Percentiles rank a stretch among this genome's conserved stretches.
Evolutionary conservation across 2,113 vertebrate genomes (phyloP).

Genomic region (Crocuta crocuta): DNA sequence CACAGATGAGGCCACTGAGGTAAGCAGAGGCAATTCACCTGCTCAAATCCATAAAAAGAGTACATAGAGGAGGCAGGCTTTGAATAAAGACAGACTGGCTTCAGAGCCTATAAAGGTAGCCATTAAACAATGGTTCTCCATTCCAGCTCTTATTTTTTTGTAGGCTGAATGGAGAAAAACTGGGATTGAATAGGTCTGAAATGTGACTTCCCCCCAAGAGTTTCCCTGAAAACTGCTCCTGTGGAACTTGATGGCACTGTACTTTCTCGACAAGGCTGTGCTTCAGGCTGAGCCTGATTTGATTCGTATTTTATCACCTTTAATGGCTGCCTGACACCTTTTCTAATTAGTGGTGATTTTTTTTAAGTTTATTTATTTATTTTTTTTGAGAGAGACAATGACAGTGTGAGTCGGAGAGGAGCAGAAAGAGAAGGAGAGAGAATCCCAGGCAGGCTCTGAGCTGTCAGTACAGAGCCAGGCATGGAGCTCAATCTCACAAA

Average conservation of each 20-base stretch:
- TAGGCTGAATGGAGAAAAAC: background rate
- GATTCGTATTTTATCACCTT: background rate
- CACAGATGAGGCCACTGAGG: background rate
- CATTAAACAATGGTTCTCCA: background rate
- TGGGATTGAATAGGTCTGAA: background rate
- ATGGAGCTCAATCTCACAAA: too few species aligned
- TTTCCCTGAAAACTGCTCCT: background rate
- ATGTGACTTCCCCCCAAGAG: background rate
- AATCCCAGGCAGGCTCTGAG: too few species aligned
- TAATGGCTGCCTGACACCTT: background rate
- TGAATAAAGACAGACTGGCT: background rate
- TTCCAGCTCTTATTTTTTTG: background rate
- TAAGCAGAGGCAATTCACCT: background rate
- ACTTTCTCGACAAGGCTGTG: background rate
- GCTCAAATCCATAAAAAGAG: background rate
- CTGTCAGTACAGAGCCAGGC: too few species aligned
- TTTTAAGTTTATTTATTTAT: background rate
- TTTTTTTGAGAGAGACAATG: too few species aligned
- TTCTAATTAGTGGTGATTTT: background rate
- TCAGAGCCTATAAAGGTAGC: background rate
- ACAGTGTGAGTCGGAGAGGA: too few species aligned
- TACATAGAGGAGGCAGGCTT: background rate
- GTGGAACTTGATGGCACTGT: background rate
- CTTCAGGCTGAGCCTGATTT: background rate
- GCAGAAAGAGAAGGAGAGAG: too few species aligned